A percentile compares a stretch with the other conserved stretches of the same genome.
Conservation (phyloP, 2,888 invertebrate species). For the Tipula unca region DNA sequence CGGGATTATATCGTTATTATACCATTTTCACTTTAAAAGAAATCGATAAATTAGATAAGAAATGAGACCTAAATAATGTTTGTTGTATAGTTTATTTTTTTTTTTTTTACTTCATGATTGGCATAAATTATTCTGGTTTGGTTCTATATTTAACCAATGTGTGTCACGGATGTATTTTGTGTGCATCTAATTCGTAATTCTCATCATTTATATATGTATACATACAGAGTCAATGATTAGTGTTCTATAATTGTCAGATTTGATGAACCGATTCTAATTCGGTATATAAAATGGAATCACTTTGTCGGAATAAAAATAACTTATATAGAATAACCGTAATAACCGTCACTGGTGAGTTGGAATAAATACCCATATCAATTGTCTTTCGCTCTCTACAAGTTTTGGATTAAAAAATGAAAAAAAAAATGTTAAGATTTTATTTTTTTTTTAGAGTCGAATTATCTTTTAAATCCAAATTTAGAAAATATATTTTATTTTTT, state of each 20-base stretch:
- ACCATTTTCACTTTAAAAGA: background rate
- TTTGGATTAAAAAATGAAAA: background rate
- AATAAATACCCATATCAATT: conserved; percentile 14
- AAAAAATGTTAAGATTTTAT: background rate
- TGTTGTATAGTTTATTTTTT: no score
- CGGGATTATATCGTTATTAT: background rate
- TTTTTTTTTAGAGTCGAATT: background rate
- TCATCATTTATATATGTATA: background rate
- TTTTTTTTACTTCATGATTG: background rate
- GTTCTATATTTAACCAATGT: background rate
- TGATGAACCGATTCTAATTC: conserved; percentile 8
- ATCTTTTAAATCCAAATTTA: background rate
- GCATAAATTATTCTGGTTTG: background rate
- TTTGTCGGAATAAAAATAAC: background rate
- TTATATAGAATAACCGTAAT: background rate
- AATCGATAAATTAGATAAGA: conserved; percentile 2
- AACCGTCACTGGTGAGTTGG: background rate
- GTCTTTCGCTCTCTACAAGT: background rate
- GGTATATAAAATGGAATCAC: background rate
- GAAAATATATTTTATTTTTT: background rate
- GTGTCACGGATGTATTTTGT: background rate
- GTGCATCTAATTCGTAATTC: background rate
- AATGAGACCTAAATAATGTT: background rate
- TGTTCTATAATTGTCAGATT: background rate
- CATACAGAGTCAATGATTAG: background rate